Conservation (phyloP, 1,140 invertebrate genomes). For the Drosophila persimilis region DNA sequence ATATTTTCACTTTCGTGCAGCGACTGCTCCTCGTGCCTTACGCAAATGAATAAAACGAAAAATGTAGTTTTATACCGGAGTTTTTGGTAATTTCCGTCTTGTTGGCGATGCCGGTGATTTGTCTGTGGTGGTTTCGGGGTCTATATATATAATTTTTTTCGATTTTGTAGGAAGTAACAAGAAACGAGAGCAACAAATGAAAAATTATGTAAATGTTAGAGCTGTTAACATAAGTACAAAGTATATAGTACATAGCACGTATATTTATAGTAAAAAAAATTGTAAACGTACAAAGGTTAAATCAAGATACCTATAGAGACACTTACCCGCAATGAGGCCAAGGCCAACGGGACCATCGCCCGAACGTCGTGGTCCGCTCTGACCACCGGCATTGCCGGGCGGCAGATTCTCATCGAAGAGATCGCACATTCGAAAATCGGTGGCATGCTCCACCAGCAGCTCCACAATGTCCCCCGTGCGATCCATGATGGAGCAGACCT, state of each 20-base stretch:
- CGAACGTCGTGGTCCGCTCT: constrained; percentile 75
- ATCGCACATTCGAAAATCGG: constrained; percentile 88
- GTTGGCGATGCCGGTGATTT: constrained; percentile 93
- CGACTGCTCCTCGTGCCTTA: constrained; percentile 38
- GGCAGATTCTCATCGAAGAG: constrained; percentile 85
- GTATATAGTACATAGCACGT: constrained; percentile 17
- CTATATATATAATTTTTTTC: constrained; percentile 52
- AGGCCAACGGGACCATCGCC: constrained; percentile 76
- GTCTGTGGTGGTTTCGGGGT: constrained; percentile 86
- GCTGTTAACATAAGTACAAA: constrained; percentile 30
- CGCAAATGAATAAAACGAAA: constrained; percentile 69
- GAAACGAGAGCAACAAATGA: constrained; percentile 77
- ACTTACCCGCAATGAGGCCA: constrained; percentile 81
- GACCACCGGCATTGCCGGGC: constrained; percentile 75
- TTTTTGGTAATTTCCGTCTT: constrained; percentile 95
- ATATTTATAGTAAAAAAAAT: no score
- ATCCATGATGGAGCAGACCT: constrained; percentile 93
- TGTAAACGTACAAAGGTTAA: no score
- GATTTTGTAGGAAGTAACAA: constrained; percentile 60
- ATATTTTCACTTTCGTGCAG: constrained; percentile 15
- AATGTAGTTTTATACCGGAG: constrained; percentile 91
- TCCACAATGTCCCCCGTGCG: constrained; percentile 91
- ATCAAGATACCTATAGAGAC: no score
- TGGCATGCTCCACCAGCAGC: constrained; percentile 90
- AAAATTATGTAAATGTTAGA: constrained; percentile 64